Evolutionary conservation across 2,797 vertebrate species (phyloP), one percentile per base, ranked within the genome.

Genomic region (Moxostoma hubbsi): DNA sequence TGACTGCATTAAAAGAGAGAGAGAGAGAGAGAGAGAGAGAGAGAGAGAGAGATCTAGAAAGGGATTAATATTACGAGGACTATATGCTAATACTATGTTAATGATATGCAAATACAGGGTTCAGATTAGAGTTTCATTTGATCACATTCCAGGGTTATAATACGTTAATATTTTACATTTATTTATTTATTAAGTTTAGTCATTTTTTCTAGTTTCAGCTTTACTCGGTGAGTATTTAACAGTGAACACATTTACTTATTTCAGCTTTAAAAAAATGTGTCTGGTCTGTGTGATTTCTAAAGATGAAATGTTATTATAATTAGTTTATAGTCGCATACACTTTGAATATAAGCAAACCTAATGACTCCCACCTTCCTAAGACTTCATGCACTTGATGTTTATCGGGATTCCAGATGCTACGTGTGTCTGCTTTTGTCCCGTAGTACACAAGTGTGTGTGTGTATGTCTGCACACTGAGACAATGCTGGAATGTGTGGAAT

Each of bases 401-500:
- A 70, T 80, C 68, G 67, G 62, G 43, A 63, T 68, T 24, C 24
- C 51, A 45, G 46, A 62, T 16, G 46, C 62, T 53, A 61, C 66
- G 64, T 83, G 83, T 77, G 66, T 75, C 63, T 80, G 64, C 77
- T 83, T 82, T 86, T 86, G 80, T 87, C 77, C 72, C 49, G 47
- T 51, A 59, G 62, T 66, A 16, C 73, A 57, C 13, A 66, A 57
- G 53, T 79, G 75, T 73, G 69, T 67, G 55, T 71, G 69, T 82
- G 69, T 78, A 70, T 77, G 82, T 90, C 87, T 80, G 62, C 80
- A 73, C 49, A 70, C 82, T 71, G 81, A 90, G 85, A 87, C 87
- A 90, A 90, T 77, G 70, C 75, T 92, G 93, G 93, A 93, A 93
- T 93, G 88, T 71, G 47, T 89, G 74, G 89, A 89, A 91, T 36